phyloP scores from a whole-genome alignment of 2,113 vertebrate genomes.

The Lagenorhynchus albirostris region DNA sequence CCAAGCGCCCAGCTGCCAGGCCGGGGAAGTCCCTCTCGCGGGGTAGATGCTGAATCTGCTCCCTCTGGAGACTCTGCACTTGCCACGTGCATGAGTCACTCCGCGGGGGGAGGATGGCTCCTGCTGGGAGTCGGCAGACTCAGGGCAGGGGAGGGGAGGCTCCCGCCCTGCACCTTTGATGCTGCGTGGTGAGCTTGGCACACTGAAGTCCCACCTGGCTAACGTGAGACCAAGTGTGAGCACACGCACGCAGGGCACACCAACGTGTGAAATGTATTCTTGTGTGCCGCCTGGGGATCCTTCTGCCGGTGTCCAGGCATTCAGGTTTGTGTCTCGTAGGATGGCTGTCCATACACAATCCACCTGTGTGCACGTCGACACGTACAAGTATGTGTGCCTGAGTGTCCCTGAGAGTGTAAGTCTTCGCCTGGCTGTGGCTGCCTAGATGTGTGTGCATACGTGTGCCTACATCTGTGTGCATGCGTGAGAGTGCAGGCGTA shows the following conservation, averaged over 20 bases:
- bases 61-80: background rate
- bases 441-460: background rate
- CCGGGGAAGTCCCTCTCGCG: background rate
- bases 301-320: background rate
- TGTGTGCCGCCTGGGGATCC: accelerated
- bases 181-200: background rate
- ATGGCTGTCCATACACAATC: background rate
- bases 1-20: background rate
- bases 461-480: background rate
- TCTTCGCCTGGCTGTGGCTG: background rate
- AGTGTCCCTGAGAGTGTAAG: background rate
- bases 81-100: accelerated
- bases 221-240: accelerated
- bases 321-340: background rate
- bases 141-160: background rate
- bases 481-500: accelerated
- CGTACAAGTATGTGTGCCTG: background rate
- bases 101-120: background rate
- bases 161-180: background rate
- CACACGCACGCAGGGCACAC: accelerated
- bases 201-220: background rate
- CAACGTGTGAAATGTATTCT: background rate
- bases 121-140: background rate
- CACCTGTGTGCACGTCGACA: accelerated
- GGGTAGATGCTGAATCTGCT: background rate